Base-by-base conservation (phyloP, 2,888 invertebrate genomes). In the Argynnis bischoffii region DNA sequence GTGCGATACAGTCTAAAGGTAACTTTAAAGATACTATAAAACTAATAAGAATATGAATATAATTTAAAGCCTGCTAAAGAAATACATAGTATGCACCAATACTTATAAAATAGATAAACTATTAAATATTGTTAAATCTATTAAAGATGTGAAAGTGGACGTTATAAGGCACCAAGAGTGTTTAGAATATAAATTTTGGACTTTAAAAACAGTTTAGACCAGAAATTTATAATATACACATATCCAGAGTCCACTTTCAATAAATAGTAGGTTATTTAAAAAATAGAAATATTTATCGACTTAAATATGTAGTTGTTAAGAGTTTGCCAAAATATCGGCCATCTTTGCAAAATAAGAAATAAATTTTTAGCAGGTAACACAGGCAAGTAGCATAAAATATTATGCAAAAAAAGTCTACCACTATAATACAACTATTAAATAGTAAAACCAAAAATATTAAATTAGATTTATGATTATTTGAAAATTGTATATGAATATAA, bases 111-210 rank as follows among this genome's bases (percentile, higher is more conserved):
- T 55, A 55, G 15, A 55, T 55, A 55, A 26, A 31, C 1, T 53
- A 21, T 46, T 18, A 18, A 46, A 47, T 57, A 57, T 21, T 26
- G 8, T 18, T 14, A 61, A 50, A 50, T 15, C 31, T 61, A 50
- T 18, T 60, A 16, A 55, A 66, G 54, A 54, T 11, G 47, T 46
- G 55, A 60, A 48, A 60, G 54, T 60, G 66, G 66, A 66, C 66
- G 60, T 47, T 55, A 66, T 66, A 66, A 66, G 60, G 66, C 66
- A 66, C 66, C 48, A 55, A 66, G 66, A 66, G 16, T 60, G 21
- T 60, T 48, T 48, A 35, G 35, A 51, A 61, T 51, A 35, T 48
- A 65, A 47, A 26, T 46, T 53, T 51, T 41, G 48, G 53, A 59
- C 59, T 31, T 26, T 59, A 47, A 11, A 35, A 47, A 47, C 11